Conservation (phyloP, 2,797 vertebrate species). For the Cygnus olor region DNA sequence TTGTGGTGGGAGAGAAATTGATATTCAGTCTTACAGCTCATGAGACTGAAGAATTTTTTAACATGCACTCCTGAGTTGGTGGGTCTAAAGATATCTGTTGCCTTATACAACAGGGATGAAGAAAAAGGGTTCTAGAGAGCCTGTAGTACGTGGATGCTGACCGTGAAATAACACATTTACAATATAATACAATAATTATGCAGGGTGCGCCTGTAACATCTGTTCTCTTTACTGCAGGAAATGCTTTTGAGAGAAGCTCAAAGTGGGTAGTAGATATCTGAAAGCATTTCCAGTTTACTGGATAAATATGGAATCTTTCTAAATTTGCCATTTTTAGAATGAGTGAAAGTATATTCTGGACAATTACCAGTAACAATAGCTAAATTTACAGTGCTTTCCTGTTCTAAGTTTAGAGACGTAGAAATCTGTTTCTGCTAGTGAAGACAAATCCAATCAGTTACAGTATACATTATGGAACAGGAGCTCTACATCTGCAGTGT, state of each 20-base stretch:
- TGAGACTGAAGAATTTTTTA: neutral
- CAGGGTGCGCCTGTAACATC: neutral
- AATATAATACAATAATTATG: neutral
- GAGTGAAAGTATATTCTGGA: neutral
- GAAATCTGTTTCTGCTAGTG: slow-evolving; percentile 14
- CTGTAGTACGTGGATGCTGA: neutral
- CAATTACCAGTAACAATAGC: slow-evolving; percentile 37
- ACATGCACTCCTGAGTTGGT: neutral
- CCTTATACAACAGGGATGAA: neutral
- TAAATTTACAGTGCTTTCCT: slow-evolving; percentile 20
- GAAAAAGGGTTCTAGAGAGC: neutral
- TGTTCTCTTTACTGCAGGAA: slow-evolving; percentile 31
- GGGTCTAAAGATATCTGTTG: neutral
- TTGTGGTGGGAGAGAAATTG: neutral
- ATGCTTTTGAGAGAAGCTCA: slow-evolving; percentile 26
- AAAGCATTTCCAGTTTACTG: slow-evolving; percentile 18
- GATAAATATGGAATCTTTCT: slow-evolving; percentile 24
- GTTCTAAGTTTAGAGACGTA: slow-evolving; percentile 8
- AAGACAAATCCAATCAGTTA: slow-evolving; percentile 25
- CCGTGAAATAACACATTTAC: neutral
- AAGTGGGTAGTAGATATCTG: slow-evolving; percentile 11
- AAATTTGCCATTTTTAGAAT: slow-evolving; percentile 38
- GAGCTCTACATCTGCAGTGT: neutral
- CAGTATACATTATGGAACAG: neutral
- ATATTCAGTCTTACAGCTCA: neutral